Evolutionary conservation across 2,797 vertebrate genomes (phyloP), one percentile per base, ranked within the genome.

Genomic region (Lacerta viridis): DNA sequence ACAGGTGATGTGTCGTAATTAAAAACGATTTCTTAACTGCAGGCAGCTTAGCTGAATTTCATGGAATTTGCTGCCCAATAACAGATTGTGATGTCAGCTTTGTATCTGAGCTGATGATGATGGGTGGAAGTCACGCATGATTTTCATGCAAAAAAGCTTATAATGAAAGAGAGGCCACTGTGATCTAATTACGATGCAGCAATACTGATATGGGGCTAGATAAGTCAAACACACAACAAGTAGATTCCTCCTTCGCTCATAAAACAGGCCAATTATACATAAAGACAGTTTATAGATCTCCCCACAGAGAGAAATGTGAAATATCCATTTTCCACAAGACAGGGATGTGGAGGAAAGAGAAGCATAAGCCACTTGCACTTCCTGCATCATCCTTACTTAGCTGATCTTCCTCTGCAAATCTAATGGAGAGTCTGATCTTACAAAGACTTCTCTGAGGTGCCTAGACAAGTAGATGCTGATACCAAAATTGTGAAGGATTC

Each of bases 81-180:
- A 83, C 55, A 69, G 33, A 88, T 83, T 88, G 80, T 83, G 43
- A 76, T 81, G 72, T 77, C 80, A 68, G 13, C 69, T 69, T n/a
- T 69, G 43, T 39, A 69, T 88, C n/a, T 55, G 43, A 69, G 41
- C 80, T 29, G 23, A 68, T 83, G 61, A 39, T 15, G 2, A 50
- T 84, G 23, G 72, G 11, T 78, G 74, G 25, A 88, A 89, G 75
- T 85, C 80, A 71, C 17, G 69, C 71, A 80, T 75, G 88, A 80
- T 94, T 93, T 91, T 85, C 39, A 81, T 84, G 76, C 9, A 78
- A 85, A 66, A 79, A 90, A 88, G n/a, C 66, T 91, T 7, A 1
- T 87, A 64, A 87, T 1, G 76, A 25, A 87, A 89, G 11, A 80
- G 41, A 5, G 0, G 69, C 77, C 13, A 76, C 74, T 59, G 29